These are phyloP conservation scores for Magallana angulata DNA, from an alignment of 1,140 invertebrate genomes.

Conservation along the genomic window DNA sequence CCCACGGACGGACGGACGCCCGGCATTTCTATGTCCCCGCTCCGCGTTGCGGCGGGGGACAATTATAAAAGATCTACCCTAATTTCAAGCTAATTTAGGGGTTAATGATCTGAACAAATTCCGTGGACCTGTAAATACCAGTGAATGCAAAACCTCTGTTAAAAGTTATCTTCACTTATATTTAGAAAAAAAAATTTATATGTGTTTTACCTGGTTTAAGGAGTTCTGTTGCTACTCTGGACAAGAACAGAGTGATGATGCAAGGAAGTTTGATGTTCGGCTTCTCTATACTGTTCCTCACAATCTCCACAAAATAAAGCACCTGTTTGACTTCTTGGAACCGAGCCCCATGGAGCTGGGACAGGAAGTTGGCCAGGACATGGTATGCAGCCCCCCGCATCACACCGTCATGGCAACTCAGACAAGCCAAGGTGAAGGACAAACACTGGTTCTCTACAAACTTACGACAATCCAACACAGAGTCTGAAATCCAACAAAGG, in stretches of 20 bases:
- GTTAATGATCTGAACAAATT: no score
- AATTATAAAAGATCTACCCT: no score
- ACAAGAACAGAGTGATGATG: slow-evolving; percentile 86
- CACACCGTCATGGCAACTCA: slow-evolving; percentile 82
- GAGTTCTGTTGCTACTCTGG: slow-evolving; percentile 84
- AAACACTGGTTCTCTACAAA: slow-evolving; percentile 84
- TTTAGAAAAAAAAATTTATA: not conserved
- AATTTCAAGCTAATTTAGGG: no score
- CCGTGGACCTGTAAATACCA: no score
- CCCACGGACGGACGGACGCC: no score
- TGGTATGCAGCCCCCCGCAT: slow-evolving; percentile 85
- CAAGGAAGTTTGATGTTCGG: slow-evolving; percentile 83
- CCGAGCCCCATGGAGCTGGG: slow-evolving; percentile 85
- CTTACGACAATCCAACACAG: slow-evolving; percentile 83
- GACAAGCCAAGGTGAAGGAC: slow-evolving; percentile 83
- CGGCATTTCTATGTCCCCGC: no score
- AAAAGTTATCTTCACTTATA: no score
- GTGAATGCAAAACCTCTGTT: no score
- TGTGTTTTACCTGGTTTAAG: slow-evolving; percentile 81
- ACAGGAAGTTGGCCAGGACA: slow-evolving; percentile 84
- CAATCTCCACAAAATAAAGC: slow-evolving; percentile 67
- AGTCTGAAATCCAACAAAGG: slow-evolving; percentile 54
- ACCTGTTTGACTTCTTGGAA: slow-evolving; percentile 80
- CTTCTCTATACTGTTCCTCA: slow-evolving; percentile 78
- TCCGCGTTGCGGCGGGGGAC: no score